These are phyloP conservation scores for Dendrolimus kikuchii DNA, from an alignment of 1,140 invertebrate species.

Conservation along the genomic window DNA sequence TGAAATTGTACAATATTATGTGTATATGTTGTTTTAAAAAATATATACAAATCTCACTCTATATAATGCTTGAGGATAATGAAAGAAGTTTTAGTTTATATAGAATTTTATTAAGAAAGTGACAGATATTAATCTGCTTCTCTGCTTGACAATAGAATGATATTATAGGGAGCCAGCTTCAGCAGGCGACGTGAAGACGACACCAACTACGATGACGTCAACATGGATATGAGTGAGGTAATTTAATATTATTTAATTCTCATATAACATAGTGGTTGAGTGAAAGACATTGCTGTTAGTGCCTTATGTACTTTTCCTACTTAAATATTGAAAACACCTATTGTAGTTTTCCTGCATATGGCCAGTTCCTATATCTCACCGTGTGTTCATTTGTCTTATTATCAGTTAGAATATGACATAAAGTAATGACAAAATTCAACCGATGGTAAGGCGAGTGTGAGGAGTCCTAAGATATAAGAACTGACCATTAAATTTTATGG, in stretches of 20 bases:
- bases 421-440: too few relatives aligned
- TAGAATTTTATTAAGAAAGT: constrained; percentile 11
- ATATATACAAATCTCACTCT: neutral
- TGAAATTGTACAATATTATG: too few relatives aligned
- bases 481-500: too few relatives aligned
- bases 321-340: too few relatives aligned
- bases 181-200: constrained; percentile 55
- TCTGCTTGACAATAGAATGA: constrained; percentile 69
- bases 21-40: neutral
- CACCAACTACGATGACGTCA: constrained; percentile 69
- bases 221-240: constrained; percentile 72
- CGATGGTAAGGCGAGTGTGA: too few relatives aligned
- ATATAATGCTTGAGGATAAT: neutral
- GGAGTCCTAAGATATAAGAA: too few relatives aligned
- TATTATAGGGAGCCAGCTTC: constrained; percentile 50
- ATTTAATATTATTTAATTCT: constrained; percentile 13
- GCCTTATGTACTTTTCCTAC: too few relatives aligned
- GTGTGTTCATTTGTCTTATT: too few relatives aligned
- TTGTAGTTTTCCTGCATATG: too few relatives aligned
- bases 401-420: too few relatives aligned
- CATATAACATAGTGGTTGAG: neutral
- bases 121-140: constrained; percentile 59
- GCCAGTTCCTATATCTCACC: too few relatives aligned
- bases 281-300: too few relatives aligned
- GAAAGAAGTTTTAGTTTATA: constrained; percentile 1